Percentiles rank a stretch among this genome's conserved stretches.
phyloP scores from a whole-genome alignment of 1,140 invertebrate genomes.

The Papilio machaon region DNA sequence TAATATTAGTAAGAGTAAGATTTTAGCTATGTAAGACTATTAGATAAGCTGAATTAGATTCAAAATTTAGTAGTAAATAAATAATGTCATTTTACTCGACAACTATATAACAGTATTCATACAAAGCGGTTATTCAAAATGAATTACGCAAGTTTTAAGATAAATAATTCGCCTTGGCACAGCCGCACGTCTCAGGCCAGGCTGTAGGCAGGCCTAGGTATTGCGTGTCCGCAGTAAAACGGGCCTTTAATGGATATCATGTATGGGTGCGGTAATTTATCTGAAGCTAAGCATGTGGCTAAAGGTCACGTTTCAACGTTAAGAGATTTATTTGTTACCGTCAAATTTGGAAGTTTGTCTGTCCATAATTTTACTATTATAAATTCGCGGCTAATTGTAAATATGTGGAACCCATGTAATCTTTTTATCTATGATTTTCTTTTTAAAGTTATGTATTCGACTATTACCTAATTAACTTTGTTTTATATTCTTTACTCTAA shows the following conservation, averaged over 20 bases:
- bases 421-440: too few relatives aligned
- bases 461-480: too few relatives aligned
- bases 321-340: neutral
- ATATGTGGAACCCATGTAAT: neutral
- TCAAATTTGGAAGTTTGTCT: neutral
- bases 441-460: too few relatives aligned
- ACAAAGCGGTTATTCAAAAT: neutral
- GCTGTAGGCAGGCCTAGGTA: neutral
- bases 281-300: neutral
- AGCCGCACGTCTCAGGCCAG: neutral
- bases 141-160: neutral
- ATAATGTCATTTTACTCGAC: neutral
- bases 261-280: slow-evolving; percentile 16
- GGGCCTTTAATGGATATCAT: slow-evolving; percentile 18
- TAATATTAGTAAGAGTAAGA: too few relatives aligned
- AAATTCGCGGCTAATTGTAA: neutral
- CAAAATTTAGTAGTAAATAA: neutral
- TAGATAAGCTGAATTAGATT: too few relatives aligned
- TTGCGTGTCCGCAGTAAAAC: slow-evolving; percentile 4
- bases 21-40: too few relatives aligned
- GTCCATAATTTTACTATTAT: neutral
- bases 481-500: too few relatives aligned
- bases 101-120: neutral
- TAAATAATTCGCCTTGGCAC: neutral
- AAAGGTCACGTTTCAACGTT: slow-evolving; percentile 13